These are phyloP conservation scores for Montipora capricornis DNA, from an alignment of 64 coral and sea anemone species.

Conservation along the genomic window DNA sequence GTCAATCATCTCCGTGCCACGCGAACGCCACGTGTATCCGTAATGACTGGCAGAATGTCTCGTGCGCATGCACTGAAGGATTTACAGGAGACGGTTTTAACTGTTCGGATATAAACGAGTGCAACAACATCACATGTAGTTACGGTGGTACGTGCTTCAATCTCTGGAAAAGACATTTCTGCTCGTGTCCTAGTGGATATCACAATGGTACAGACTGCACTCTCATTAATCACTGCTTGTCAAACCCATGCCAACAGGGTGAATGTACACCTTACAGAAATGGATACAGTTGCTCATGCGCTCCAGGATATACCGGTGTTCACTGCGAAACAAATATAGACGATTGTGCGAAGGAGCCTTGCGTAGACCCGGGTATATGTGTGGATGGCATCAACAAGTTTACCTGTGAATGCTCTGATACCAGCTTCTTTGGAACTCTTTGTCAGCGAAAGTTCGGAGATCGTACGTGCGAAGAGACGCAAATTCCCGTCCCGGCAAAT, in stretches of 20 bases:
- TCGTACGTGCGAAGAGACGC: constrained; percentile 39
- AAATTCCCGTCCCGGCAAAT: constrained; percentile 59
- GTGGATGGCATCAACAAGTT: constrained; percentile 67
- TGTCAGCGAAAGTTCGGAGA: constrained; percentile 62
- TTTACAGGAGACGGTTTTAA: constrained; percentile 61
- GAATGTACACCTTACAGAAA: constrained; percentile 13
- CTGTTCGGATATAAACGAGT: constrained; percentile 75
- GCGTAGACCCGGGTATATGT: constrained; percentile 33
- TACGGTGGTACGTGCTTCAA: constrained; percentile 57
- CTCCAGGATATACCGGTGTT: constrained; percentile 38
- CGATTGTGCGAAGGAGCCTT: constrained; percentile 53
- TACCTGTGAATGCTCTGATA: constrained; percentile 59
- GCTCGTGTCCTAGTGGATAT: constrained; percentile 56
- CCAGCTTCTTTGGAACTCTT: constrained; percentile 56
- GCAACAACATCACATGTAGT: constrained; percentile 56
- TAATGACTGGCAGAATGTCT: constrained; percentile 50
- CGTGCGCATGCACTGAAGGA: constrained; percentile 64
- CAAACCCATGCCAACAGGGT: constrained; percentile 64
- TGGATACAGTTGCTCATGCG: constrained; percentile 61
- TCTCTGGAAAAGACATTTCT: constrained; percentile 44
- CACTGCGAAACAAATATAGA: constrained; percentile 75
- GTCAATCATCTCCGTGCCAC: constrained; percentile 58
- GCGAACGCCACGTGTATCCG: constrained; percentile 67
- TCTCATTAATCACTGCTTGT: constrained; percentile 56
- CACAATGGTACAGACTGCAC: constrained; percentile 14